phyloP scores from a whole-genome alignment of 1,140 invertebrate species.

The Pseudobourletiella spinata region DNA sequence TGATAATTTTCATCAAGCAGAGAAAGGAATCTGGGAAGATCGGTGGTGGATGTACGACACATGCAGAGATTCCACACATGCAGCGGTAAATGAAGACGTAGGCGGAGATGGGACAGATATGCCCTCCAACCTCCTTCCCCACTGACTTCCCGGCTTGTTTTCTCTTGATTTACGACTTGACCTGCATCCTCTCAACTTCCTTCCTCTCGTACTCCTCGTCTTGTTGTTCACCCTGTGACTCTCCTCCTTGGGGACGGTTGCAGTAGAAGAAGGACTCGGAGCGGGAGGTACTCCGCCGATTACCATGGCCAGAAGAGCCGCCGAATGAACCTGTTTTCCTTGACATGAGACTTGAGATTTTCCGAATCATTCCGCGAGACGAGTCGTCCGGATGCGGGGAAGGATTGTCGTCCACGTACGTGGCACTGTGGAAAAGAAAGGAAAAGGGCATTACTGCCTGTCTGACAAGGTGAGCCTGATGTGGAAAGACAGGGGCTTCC shows the following conservation, averaged over 20 bases:
- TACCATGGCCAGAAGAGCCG: not conserved
- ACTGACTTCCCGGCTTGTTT: not conserved
- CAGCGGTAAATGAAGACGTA: not conserved
- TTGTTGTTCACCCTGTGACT: not conserved
- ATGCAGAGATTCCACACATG: too few species aligned
- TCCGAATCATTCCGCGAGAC: not conserved
- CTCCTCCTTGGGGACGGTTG: not conserved
- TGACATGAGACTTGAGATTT: not conserved
- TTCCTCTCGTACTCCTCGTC: not conserved
- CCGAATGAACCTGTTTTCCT: not conserved
- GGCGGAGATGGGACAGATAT: not conserved
- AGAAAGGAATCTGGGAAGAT: too few species aligned
- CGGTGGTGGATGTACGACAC: too few species aligned
- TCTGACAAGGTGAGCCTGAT: not conserved
- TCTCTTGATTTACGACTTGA: not conserved
- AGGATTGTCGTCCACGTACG: not conserved
- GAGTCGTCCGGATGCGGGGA: not conserved
- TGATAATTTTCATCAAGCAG: too few species aligned
- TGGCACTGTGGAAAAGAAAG: not conserved
- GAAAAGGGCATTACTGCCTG: not conserved
- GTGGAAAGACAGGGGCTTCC: not conserved
- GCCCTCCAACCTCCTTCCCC: too few species aligned
- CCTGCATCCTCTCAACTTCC: not conserved
- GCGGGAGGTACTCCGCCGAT: not conserved
- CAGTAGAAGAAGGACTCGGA: not conserved